Evolutionary conservation across 2,797 vertebrate species (phyloP).

Genomic region (Chaetodon trifasciatus): DNA sequence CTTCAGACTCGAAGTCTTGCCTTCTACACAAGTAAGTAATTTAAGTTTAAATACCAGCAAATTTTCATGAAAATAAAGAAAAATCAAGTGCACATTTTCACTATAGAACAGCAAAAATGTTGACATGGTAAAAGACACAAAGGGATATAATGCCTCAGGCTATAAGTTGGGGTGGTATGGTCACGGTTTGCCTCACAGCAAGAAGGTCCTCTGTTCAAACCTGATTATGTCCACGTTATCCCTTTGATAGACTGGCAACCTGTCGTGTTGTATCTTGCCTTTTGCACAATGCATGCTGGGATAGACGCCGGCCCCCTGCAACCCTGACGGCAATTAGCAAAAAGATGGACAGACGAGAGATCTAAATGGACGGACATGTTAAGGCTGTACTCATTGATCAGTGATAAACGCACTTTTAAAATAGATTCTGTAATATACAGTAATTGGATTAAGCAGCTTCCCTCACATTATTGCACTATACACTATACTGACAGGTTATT

Average conservation of each 20-base stretch:
- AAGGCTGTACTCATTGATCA: background rate
- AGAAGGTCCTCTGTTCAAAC: conserved; percentile 16
- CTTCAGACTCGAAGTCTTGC: background rate
- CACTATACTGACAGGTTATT: background rate
- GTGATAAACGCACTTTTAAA: background rate
- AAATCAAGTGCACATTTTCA: background rate
- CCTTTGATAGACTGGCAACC: conserved; percentile 22
- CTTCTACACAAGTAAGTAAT: background rate
- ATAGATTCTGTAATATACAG: background rate
- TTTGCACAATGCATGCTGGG: conserved; percentile 8
- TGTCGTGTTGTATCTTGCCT: background rate
- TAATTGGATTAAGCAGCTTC: background rate
- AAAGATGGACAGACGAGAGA: background rate
- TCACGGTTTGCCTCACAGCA: conserved; percentile 29
- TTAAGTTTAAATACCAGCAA: background rate
- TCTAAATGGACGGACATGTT: background rate
- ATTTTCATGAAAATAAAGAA: background rate
- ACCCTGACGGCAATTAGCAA: background rate
- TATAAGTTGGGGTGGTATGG: background rate
- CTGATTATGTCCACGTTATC: conserved; percentile 9
- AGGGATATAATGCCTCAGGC: conserved; percentile 4
- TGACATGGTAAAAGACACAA: conserved; percentile 13
- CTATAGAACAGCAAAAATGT: background rate
- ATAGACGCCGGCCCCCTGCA: no score
- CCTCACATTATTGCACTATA: background rate